Base-by-base conservation (phyloP, 2,888 invertebrate species). In the Xestia rhomboidea region DNA sequence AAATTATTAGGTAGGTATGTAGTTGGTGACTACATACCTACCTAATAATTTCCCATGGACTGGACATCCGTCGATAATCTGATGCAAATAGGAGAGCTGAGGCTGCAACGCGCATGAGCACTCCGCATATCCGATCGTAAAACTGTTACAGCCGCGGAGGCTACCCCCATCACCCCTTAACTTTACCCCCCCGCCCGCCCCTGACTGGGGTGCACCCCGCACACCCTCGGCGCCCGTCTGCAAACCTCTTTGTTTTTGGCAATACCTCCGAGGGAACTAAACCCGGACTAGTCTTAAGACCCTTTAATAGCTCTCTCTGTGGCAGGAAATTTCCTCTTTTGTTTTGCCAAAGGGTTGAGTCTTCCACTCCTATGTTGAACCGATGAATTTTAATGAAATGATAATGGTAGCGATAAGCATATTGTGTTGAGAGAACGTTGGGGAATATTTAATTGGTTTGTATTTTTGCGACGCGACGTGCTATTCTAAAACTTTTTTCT, bases 181-280 rank as follows among this genome's bases (percentile, higher is more conserved):
- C 75, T 79, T 70, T 71, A 27, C 18, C 13, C 51, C 73, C 85
- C 88, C 88, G 84, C 76, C 79, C 81, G 75, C 66, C 83, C 84
- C 72, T 82, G 72, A 73, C 76, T 76, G 79, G 81, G 83, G 83
- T 83, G 84, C 78, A 77, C 88, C 88, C 88, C 90, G 83, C 89
- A 86, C 85, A 82, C 91, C 90, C 89, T 89, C 90, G 80, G 80
- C 79, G 83, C 90, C 93, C 90, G 95, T 95, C 95, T 95, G 93
- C 93, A 90, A 89, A 90, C 92, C 94, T 95, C 95, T 95, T 96
- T 96, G 96, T 96, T 96, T 95, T 95, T 93, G 95, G 94, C 92
- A 94, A 93, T 92, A 88, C 91, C 91, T 90, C 88, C 77, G 93
- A 93, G 94, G 94, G 92, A 94, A 94, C 93, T 94, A 93, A 93